phyloP scores from a whole-genome alignment of 2,113 vertebrate species.

The Azemiops feae region DNA sequence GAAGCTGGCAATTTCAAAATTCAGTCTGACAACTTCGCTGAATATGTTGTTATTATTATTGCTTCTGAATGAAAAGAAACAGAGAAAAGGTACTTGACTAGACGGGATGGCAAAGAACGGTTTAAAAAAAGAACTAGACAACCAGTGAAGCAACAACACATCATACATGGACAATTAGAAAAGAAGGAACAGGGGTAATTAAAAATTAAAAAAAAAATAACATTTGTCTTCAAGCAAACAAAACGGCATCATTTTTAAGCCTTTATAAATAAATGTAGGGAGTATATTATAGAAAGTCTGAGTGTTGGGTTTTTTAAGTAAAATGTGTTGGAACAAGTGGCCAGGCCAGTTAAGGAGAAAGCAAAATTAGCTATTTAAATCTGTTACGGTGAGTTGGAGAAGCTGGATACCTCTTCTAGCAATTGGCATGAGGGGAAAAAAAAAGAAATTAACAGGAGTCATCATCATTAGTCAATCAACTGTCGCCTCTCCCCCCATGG shows the following conservation, averaged over 20 bases:
- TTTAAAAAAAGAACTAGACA: not conserved
- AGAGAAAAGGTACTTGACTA: conserved; percentile 12
- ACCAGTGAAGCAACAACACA: not conserved
- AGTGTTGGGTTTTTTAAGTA: not conserved
- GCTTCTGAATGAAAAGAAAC: conserved; percentile 70
- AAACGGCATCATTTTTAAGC: not conserved
- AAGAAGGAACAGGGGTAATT: not conserved
- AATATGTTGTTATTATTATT: conserved; percentile 67
- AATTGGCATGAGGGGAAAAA: not conserved
- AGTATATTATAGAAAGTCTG: not conserved
- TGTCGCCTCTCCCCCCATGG: not conserved
- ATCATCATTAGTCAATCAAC: not conserved
- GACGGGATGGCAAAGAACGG: not conserved
- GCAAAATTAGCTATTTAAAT: not conserved
- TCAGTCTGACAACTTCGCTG: conserved; percentile 86
- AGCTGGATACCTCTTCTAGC: not conserved
- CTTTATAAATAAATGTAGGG: not conserved
- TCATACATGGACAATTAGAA: not conserved
- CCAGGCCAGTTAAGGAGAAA: not conserved
- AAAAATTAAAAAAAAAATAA: not conserved
- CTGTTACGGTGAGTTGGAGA: not conserved
- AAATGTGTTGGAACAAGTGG: not conserved
- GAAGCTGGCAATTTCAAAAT: conserved; percentile 86
- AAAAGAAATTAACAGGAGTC: no score
- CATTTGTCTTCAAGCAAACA: not conserved